Conservation (phyloP, 2,797 vertebrate genomes). For the Limosa lapponica region DNA sequence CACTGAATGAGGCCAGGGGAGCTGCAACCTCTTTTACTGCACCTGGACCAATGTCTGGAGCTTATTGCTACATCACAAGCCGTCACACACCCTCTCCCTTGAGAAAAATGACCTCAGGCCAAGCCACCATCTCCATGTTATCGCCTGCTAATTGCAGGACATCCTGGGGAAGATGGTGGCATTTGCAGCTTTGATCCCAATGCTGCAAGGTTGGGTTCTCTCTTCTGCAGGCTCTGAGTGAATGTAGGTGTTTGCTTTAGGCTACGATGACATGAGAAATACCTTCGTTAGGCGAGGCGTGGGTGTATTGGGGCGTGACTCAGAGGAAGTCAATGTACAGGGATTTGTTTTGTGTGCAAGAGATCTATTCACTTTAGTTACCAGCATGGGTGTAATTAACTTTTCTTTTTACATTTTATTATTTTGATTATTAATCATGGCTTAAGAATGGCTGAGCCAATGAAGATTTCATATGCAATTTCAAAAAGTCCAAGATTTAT, state of each 20-base stretch:
- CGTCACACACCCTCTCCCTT: not conserved
- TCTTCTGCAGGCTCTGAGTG: not conserved
- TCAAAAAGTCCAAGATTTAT: conserved; percentile 42
- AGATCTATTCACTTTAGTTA: conserved; percentile 75
- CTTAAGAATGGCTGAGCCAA: conserved; percentile 68
- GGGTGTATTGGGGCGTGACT: conserved; percentile 78
- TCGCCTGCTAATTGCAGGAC: conserved; percentile 50
- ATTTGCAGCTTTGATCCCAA: conserved; percentile 23
- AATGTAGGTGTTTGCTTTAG: conserved; percentile 76
- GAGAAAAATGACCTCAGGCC: conserved; percentile 11
- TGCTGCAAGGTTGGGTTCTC: not conserved
- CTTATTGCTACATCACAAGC: not conserved
- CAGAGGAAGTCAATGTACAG: conserved; percentile 74
- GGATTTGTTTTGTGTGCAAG: conserved; percentile 75
- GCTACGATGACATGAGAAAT: conserved; percentile 79
- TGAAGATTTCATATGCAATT: conserved; percentile 61
- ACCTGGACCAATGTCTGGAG: not conserved
- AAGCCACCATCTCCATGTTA: not conserved
- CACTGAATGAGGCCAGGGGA: not conserved
- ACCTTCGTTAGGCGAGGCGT: conserved; percentile 79
- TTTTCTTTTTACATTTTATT: conserved; percentile 75
- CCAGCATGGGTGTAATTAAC: conserved; percentile 69
- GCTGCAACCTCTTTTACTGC: not conserved
- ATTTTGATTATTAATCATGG: conserved; percentile 73
- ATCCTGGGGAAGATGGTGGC: conserved; percentile 46